Base-by-base conservation (phyloP, 2,113 vertebrate genomes). In the Solea solea region DNA sequence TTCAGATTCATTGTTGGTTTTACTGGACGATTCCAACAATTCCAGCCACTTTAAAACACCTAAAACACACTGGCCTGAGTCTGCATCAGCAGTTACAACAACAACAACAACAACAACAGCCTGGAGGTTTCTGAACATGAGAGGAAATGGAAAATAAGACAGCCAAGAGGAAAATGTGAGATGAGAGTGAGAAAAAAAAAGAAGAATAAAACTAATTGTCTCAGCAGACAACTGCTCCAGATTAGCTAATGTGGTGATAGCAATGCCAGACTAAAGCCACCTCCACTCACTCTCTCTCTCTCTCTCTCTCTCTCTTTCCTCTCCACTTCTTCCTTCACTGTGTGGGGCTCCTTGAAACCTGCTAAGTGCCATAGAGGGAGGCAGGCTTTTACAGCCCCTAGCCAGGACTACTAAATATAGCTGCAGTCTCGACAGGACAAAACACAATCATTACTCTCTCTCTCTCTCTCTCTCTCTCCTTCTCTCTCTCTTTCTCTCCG, bases 401-500 rank as follows among this genome's bases (percentile, higher is more conserved):
- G 85, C 85, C 77, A 74, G 80, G 61, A 67, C 61, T 69, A 74
- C 89, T 91, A 91, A 87, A 89, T 90, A 89, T 90, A 91, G 87
- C 86, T 60, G 74, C 76, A 86, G 88, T 72, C 81, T 50, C 28
- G 55, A 69, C 75, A 81, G 82, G 87, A 82, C 86, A 79, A 89
- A 87, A 89, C 81, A 90, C 81, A 85, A 83, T 89, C 87, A 91
- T 89, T 87, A 87, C 84, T 89, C 86, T 85, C 82, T 59, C 80
- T 89, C 86, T 85, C 82, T 59, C 80, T 89, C 85, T 85, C 82
- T 58, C 79, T 34, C 34, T 34, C 34, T 34, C 21, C 21, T 21
- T 21, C 34, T 34, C 34, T 6, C 34, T 34, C 34, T 34, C 5
- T 34, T 34, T 89, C 85, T 85, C 82, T 59, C 80, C 81, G 88